phyloP scores from a whole-genome alignment of 2,888 invertebrate species.

The Endomychus coccineus region DNA sequence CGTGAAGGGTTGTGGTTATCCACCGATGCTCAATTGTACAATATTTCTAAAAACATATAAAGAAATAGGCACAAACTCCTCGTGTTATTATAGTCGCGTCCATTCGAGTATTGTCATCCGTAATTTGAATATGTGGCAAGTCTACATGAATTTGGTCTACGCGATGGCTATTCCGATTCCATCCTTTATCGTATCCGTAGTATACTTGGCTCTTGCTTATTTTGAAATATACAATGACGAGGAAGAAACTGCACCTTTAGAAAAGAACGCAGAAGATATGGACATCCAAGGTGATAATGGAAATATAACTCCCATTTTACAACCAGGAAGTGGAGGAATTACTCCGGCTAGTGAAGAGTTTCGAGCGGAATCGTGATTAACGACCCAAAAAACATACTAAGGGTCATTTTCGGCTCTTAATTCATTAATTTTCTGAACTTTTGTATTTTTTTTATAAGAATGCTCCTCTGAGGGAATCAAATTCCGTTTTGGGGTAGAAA shows the following conservation, averaged over 20 bases:
- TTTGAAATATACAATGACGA: slow-evolving; percentile 90
- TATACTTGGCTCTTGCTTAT: slow-evolving; percentile 86
- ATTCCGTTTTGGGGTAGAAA: too few relatives aligned
- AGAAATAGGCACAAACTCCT: slow-evolving; percentile 72
- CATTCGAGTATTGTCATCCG: slow-evolving; percentile 84
- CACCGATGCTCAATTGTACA: slow-evolving; percentile 83
- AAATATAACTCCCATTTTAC: slow-evolving; percentile 43
- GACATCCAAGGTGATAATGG: slow-evolving; percentile 50
- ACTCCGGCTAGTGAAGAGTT: slow-evolving; percentile 76
- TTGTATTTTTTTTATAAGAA: too few relatives aligned
- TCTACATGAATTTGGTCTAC: slow-evolving; percentile 80
- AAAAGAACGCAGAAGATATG: slow-evolving; percentile 70
- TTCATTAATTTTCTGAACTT: too few relatives aligned
- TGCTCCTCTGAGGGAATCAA: too few relatives aligned
- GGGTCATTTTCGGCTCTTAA: too few relatives aligned
- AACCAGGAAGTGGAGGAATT: slow-evolving; percentile 59
- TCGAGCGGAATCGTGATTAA: too few relatives aligned
- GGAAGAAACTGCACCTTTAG: slow-evolving; percentile 65
- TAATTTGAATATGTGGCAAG: slow-evolving; percentile 84
- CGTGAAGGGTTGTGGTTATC: slow-evolving; percentile 88
- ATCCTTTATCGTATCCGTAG: slow-evolving; percentile 84
- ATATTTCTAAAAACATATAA: slow-evolving; percentile 72
- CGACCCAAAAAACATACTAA: too few relatives aligned
- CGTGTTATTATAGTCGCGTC: slow-evolving; percentile 81
- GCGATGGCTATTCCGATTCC: slow-evolving; percentile 91